Evolutionary conservation across 2,113 vertebrate genomes (phyloP).

Genomic region (Mustela lutreola): DNA sequence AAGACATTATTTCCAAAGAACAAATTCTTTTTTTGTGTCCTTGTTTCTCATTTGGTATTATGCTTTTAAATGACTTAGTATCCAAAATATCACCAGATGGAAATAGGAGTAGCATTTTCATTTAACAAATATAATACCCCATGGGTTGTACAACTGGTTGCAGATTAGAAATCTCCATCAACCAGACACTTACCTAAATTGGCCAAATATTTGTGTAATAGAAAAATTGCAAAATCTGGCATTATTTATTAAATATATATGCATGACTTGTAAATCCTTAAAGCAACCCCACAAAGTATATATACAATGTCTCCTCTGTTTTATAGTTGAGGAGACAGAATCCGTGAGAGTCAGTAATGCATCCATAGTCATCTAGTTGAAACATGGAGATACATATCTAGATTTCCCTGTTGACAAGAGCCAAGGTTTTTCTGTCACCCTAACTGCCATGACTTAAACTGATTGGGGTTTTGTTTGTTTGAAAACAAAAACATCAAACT

Average conservation of each 20-base stretch:
- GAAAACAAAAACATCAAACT: not conserved
- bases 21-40: not conserved
- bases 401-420: not conserved
- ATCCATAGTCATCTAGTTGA: not conserved
- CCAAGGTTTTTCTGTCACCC: not conserved
- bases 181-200: not conserved
- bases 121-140: not conserved
- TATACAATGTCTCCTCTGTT: not conserved
- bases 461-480: not conserved
- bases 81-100: not conserved
- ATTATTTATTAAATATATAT: slow-evolving; percentile 6
- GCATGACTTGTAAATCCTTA: slow-evolving; percentile 38
- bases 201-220: not conserved
- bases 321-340: not conserved
- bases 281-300: not conserved
- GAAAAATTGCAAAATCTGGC: not conserved
- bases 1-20: not conserved
- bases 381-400: not conserved
- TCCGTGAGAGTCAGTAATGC: not conserved
- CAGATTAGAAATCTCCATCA: not conserved
- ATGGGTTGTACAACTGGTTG: not conserved
- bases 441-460: not conserved
- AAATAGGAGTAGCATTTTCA: not conserved
- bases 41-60: not conserved
- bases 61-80: not conserved